A percentile compares a stretch with the other conserved stretches of the same genome.
Evolutionary conservation across 2,113 vertebrate species (phyloP).

Genomic region (Labrus mixtus): DNA sequence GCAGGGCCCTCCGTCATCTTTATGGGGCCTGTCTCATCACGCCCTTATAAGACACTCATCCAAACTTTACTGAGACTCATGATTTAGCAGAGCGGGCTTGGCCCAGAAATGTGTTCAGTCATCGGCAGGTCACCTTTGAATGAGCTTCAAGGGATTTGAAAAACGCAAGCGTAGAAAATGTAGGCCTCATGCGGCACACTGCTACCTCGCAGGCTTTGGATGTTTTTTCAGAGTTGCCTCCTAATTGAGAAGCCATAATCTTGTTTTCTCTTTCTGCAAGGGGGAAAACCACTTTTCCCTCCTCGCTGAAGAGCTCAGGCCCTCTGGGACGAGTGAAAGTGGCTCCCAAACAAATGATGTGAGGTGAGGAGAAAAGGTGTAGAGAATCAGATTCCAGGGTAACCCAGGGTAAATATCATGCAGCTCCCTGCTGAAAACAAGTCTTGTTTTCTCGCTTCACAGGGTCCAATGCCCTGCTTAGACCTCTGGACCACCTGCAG

Average conservation of each 20-base stretch:
- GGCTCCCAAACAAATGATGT: conserved; percentile 59
- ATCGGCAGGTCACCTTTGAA: conserved; percentile 74
- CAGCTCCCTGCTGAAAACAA: conserved; percentile 58
- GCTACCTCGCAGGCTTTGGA: conserved; percentile 20
- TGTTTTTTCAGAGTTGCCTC: conserved; percentile 40
- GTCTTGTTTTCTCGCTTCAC: conserved; percentile 69
- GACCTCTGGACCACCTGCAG: conserved; percentile 78
- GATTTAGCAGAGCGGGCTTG: conserved; percentile 70
- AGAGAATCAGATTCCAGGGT: conserved; percentile 69
- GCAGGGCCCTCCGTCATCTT: conserved; percentile 76
- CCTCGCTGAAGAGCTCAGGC: conserved; percentile 34
- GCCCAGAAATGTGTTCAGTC: conserved; percentile 60
- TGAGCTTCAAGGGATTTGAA: conserved; percentile 51
- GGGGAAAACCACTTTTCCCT: conserved; percentile 42
- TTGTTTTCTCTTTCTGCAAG: conserved; percentile 45
- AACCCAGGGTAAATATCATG: conserved; percentile 61
- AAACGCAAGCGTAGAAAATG: conserved; percentile 13
- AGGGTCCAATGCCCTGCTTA: conserved; percentile 53
- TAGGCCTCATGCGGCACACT: neutral
- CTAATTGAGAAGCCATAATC: conserved; percentile 62
- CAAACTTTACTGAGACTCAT: conserved; percentile 75
- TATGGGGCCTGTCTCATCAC: conserved; percentile 79
- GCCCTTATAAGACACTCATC: conserved; percentile 80
- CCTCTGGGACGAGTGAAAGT: conserved; percentile 61
- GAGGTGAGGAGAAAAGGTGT: conserved; percentile 67